Percentiles rank a stretch among this genome's conserved stretches.
Evolutionary conservation across 2,888 invertebrate species (phyloP).

Genomic region (Nycteola revayana): DNA sequence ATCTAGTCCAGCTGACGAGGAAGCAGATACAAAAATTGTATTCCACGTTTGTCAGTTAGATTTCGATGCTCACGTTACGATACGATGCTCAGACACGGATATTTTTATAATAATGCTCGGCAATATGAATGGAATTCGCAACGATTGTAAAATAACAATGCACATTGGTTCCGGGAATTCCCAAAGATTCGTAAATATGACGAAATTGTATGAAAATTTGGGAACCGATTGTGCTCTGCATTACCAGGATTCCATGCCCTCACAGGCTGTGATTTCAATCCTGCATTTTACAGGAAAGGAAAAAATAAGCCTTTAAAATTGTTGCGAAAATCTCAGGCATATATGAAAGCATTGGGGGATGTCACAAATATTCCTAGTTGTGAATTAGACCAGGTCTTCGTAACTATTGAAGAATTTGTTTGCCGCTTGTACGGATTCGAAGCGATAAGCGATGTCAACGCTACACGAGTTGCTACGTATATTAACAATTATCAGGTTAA

Average conservation of each 20-base stretch:
- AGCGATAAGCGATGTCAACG: background rate
- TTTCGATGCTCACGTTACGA: background rate
- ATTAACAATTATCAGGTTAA: background rate
- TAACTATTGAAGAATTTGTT: background rate
- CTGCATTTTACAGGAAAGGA: conserved; percentile 1
- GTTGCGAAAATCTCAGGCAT: background rate
- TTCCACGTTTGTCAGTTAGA: background rate
- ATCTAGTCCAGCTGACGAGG: background rate
- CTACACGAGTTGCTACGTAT: background rate
- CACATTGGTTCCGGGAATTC: background rate
- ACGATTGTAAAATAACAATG: background rate
- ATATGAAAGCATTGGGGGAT: background rate
- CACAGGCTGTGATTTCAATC: conserved; percentile 2
- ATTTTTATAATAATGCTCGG: background rate
- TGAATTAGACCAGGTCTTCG: background rate
- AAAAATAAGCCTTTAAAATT: conserved; percentile 1
- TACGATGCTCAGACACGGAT: background rate
- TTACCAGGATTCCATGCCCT: conserved; percentile 5
- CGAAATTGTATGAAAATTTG: background rate
- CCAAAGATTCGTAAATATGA: background rate
- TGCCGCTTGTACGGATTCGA: background rate
- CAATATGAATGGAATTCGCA: background rate
- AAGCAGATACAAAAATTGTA: background rate
- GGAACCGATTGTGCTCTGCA: background rate
- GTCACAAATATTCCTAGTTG: background rate